phyloP scores from a whole-genome alignment of 2,797 vertebrate species.

The Crax fasciolata region DNA sequence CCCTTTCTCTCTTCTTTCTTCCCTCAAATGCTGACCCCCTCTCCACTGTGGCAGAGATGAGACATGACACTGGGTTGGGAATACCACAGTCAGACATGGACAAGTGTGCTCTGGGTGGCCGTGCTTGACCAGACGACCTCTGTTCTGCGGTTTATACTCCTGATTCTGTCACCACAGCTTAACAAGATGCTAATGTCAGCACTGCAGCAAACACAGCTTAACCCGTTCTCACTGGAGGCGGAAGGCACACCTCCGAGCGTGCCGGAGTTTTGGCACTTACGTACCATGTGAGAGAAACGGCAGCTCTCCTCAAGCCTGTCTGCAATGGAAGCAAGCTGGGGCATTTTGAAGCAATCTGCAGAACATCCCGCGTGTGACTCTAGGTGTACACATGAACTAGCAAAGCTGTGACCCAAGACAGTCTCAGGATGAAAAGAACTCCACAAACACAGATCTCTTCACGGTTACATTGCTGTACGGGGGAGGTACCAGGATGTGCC shows the following conservation, averaged over 20 bases:
- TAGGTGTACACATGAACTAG: background rate
- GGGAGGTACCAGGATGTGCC: background rate
- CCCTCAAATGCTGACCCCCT: background rate
- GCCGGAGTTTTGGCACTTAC: rapidly evolving
- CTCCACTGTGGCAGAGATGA: background rate
- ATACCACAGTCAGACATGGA: background rate
- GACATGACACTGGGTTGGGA: background rate
- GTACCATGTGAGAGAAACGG: background rate
- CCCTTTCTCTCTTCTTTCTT: background rate
- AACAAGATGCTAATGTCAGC: background rate
- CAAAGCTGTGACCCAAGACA: background rate
- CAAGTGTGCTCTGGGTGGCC: background rate
- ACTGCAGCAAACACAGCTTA: background rate
- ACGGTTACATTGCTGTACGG: background rate
- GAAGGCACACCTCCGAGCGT: rapidly evolving
- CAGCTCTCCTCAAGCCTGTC: background rate
- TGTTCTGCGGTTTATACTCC: background rate
- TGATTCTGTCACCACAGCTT: background rate
- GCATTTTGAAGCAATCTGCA: background rate
- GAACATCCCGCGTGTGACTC: background rate
- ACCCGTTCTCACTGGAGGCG: background rate
- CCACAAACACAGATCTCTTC: background rate
- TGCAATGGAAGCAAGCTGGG: background rate
- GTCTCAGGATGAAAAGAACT: background rate
- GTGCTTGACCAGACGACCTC: background rate